A percentile compares a stretch with the other conserved stretches of the same genome.
Evolutionary conservation across 2,888 invertebrate genomes (phyloP).

Genomic region (Andrena marginata): DNA sequence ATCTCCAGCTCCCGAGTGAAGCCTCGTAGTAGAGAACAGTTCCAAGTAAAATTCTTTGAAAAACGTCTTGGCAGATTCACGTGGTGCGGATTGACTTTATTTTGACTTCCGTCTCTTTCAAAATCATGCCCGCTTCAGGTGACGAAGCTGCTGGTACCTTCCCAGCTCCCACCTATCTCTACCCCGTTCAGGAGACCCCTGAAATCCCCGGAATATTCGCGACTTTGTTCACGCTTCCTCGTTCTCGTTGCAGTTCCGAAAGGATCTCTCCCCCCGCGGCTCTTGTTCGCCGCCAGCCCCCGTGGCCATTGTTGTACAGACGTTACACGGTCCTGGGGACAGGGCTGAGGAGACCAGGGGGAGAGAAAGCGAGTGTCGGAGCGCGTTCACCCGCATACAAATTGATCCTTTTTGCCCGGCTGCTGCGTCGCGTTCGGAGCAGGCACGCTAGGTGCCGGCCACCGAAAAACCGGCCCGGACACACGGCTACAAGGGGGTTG

Average conservation of each 20-base stretch:
- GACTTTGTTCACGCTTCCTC: conserved; percentile 4
- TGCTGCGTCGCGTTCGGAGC: conserved; percentile 57
- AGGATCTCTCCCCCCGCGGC: conserved; percentile 22
- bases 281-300: conserved; percentile 40
- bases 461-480: conserved; percentile 77
- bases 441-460: conserved; percentile 45
- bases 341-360: conserved; percentile 28
- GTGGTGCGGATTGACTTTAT: too few relatives aligned
- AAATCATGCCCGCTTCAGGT: too few relatives aligned
- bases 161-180: neutral
- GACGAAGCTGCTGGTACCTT: neutral
- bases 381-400: conserved; percentile 74
- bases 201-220: neutral
- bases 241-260: neutral
- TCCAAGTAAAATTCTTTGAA: too few relatives aligned
- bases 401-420: conserved; percentile 72
- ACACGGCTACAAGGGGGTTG: conserved; percentile 76
- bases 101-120: neutral
- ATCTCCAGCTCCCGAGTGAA: neutral
- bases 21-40: too few relatives aligned
- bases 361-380: conserved; percentile 61
- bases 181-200: neutral
- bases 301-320: conserved; percentile 62
- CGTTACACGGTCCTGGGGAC: conserved; percentile 52
- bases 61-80: too few relatives aligned